phyloP scores from a whole-genome alignment of 2,888 invertebrate genomes.

The Leptothorax acervorum region DNA sequence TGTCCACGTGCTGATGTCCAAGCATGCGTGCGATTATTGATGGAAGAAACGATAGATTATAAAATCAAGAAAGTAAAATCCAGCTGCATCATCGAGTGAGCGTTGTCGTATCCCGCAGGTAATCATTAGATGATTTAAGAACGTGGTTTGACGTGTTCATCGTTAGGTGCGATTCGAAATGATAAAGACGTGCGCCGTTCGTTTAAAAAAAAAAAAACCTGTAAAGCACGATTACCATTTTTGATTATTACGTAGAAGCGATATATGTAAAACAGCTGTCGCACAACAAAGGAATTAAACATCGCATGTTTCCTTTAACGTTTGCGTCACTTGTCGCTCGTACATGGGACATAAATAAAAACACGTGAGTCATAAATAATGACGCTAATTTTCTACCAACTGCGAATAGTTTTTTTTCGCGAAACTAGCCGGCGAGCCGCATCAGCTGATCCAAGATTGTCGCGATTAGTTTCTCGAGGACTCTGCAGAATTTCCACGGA shows the following conservation, averaged over 20 bases:
- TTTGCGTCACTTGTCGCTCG: background rate
- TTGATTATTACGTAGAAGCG: background rate
- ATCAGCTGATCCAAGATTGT: background rate
- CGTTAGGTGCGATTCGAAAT: background rate
- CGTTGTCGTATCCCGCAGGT: background rate
- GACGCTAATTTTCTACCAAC: background rate
- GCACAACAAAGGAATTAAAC: slow-evolving; percentile 1
- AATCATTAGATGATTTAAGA: slow-evolving; percentile 31
- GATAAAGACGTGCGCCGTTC: background rate
- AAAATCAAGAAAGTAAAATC: slow-evolving; percentile 28
- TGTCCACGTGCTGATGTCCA: background rate
- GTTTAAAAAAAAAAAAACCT: background rate
- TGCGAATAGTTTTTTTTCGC: background rate
- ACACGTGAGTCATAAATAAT: slow-evolving; percentile 26
- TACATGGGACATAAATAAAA: background rate
- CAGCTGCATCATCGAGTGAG: slow-evolving; percentile 22
- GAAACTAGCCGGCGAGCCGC: background rate
- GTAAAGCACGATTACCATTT: slow-evolving; percentile 24
- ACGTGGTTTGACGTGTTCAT: background rate
- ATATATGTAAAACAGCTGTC: slow-evolving; percentile 5
- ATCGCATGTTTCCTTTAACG: background rate
- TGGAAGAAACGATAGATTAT: background rate
- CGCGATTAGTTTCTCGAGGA: slow-evolving; percentile 5
- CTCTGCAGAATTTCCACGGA: background rate
- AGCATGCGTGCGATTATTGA: background rate